These are phyloP conservation scores for Ceraclea dissimilis DNA, from an alignment of 2,888 invertebrate species.

Conservation along the genomic window DNA sequence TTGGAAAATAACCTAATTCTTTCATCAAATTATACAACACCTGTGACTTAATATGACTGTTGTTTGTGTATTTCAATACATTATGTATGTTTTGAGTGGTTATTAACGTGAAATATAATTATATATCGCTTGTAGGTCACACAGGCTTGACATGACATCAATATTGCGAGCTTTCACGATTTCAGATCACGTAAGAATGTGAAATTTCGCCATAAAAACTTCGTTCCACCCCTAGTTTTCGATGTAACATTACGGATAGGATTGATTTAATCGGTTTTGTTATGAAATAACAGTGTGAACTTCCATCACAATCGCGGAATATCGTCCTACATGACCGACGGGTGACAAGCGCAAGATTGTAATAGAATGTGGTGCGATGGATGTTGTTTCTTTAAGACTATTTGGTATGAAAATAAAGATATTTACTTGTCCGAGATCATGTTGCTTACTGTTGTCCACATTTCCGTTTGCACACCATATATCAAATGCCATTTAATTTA, in stretches of 20 bases:
- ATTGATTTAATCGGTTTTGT: too few relatives aligned
- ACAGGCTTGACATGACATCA: background rate
- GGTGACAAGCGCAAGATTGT: too few relatives aligned
- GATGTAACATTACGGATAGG: background rate
- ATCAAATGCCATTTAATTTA: constrained; percentile 1
- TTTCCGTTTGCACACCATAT: background rate
- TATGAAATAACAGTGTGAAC: too few relatives aligned
- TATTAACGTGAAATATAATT: background rate
- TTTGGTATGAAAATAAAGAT: background rate
- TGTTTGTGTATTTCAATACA: too few relatives aligned
- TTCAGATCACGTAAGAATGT: background rate
- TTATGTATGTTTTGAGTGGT: too few relatives aligned
- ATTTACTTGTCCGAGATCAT: background rate
- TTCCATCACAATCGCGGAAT: too few relatives aligned
- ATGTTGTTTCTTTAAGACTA: too few relatives aligned
- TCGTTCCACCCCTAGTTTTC: background rate
- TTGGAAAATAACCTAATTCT: background rate
- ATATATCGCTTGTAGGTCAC: background rate
- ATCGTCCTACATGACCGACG: too few relatives aligned
- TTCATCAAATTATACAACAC: background rate
- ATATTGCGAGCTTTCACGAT: background rate
- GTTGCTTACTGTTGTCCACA: background rate
- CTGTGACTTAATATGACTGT: too few relatives aligned
- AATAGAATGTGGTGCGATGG: too few relatives aligned
- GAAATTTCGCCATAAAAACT: background rate